Evolutionary conservation across 2,113 vertebrate species (phyloP).

Genomic region (Pycnonotus jocosus): DNA sequence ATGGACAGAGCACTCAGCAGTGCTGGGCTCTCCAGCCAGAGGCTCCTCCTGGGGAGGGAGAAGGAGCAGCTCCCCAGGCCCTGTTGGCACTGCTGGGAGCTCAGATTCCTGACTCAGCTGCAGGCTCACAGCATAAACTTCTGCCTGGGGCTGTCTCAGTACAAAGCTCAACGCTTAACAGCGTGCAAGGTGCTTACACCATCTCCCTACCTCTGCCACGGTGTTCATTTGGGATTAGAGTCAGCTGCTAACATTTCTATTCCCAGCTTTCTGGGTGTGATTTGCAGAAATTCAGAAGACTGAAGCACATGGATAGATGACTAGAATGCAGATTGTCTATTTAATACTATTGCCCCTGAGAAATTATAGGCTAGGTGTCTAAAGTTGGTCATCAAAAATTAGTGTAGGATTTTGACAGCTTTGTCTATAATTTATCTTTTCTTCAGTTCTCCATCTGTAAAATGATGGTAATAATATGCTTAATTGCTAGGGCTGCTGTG

Average conservation of each 20-base stretch:
- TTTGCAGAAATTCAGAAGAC: neutral
- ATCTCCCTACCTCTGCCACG: neutral
- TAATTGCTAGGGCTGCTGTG: slow-evolving; percentile 42
- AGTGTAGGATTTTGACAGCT: slow-evolving; percentile 23
- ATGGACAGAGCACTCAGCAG: neutral
- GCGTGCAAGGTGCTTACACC: neutral
- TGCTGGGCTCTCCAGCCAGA: neutral
- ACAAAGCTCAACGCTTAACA: neutral
- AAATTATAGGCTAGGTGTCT: slow-evolving; percentile 47
- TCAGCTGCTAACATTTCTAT: neutral
- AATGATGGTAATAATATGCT: slow-evolving; percentile 36
- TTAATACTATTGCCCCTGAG: neutral
- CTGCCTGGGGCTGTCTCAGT: neutral
- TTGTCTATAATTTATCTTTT: slow-evolving; percentile 40
- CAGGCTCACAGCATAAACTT: neutral
- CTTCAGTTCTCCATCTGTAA: slow-evolving; percentile 39
- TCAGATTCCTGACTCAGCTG: neutral
- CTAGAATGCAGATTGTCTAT: slow-evolving; percentile 10
- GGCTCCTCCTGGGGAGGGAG: neutral
- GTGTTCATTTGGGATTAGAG: neutral
- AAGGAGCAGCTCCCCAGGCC: rapidly evolving
- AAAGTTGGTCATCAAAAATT: slow-evolving; percentile 52
- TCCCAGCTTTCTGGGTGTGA: neutral
- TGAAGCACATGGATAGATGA: neutral
- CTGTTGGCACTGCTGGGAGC: neutral